phyloP scores from a whole-genome alignment of 2,797 vertebrate species.

The Danio tinwini region DNA sequence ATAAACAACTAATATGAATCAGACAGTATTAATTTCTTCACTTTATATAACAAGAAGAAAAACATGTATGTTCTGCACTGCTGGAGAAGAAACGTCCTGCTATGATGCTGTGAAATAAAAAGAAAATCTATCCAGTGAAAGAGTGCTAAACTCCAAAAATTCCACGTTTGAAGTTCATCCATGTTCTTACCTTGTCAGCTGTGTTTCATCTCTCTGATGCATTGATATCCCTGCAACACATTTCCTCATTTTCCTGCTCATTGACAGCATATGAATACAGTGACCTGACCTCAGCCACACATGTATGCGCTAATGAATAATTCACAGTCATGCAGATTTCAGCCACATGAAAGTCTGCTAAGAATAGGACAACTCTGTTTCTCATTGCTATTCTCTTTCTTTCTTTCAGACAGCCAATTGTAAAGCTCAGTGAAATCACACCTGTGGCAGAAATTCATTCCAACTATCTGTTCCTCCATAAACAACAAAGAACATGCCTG shows the following conservation, averaged over 20 bases:
- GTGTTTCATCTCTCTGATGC: constrained; percentile 9
- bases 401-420: constrained; percentile 32
- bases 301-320: constrained; percentile 56
- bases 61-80: no score
- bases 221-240: constrained; percentile 43
- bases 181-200: constrained; percentile 39
- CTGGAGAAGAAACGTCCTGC: background rate
- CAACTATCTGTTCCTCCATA: constrained; percentile 15
- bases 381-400: constrained; percentile 29
- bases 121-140: background rate
- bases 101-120: background rate
- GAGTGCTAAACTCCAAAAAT: background rate
- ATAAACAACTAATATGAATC: background rate
- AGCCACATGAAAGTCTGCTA: constrained; percentile 73
- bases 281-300: constrained; percentile 43
- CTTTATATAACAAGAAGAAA: background rate
- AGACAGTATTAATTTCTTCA: background rate
- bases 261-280: constrained; percentile 32
- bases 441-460: constrained; percentile 44
- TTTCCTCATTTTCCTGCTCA: constrained; percentile 38
- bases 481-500: constrained; percentile 17
- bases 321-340: constrained; percentile 69
- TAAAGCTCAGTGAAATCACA: constrained; percentile 20
- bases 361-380: constrained; percentile 19
- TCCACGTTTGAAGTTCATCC: background rate